Evolutionary conservation across 2,888 invertebrate genomes (phyloP).

Genomic region (Molorchus minor): DNA sequence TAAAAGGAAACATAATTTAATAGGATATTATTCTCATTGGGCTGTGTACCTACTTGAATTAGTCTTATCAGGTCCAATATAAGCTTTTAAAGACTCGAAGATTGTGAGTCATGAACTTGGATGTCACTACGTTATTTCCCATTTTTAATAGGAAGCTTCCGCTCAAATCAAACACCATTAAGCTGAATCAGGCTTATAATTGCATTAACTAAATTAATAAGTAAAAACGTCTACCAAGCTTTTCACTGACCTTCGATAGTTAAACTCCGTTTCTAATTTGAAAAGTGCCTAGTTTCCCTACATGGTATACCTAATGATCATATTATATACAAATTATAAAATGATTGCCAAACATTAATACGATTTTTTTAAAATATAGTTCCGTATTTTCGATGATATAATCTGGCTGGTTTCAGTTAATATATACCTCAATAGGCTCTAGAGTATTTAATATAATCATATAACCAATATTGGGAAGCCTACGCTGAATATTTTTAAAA

Average conservation of each 20-base stretch:
- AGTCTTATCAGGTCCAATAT: no score
- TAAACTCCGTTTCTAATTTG: not conserved
- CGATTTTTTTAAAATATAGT: no score
- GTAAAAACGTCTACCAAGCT: not conserved
- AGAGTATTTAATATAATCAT: no score
- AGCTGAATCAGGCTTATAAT: not conserved
- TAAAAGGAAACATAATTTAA: no score
- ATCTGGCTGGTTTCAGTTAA: no score
- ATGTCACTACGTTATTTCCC: not conserved
- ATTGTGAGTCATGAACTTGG: no score
- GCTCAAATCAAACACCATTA: not conserved
- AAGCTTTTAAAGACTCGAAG: no score
- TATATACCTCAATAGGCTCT: no score
- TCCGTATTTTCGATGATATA: no score
- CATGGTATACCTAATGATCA: not conserved
- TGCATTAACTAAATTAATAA: not conserved
- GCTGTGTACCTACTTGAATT: no score
- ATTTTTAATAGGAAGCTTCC: not conserved
- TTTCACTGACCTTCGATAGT: not conserved
- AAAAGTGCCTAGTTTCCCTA: not conserved
- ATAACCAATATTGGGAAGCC: constrained; percentile 6
- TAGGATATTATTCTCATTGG: no score
- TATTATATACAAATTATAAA: not conserved
- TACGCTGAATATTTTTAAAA: constrained; percentile 4
- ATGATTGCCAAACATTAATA: not conserved